A percentile compares a stretch with the other conserved stretches of the same genome.
These are phyloP conservation scores for Sipha flava DNA, from an alignment of 1,140 invertebrate genomes.

Conservation along the genomic window DNA sequence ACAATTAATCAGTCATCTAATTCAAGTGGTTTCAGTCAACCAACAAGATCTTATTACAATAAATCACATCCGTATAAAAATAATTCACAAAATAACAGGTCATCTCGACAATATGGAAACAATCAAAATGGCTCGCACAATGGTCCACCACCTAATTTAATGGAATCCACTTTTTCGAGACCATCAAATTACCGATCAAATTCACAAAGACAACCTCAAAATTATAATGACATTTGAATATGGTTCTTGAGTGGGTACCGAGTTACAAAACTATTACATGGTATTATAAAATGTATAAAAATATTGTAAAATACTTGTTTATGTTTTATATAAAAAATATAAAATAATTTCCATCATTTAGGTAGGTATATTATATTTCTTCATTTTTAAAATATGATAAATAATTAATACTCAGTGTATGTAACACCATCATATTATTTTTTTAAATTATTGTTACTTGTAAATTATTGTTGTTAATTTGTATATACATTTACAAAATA, in stretches of 20 bases:
- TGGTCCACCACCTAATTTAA: constrained; percentile 22
- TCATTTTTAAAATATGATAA: not conserved
- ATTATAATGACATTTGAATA: constrained; percentile 20
- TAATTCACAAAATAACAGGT: not conserved
- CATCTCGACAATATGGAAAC: constrained; percentile 8
- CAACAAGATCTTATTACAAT: not conserved
- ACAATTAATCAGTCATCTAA: not conserved
- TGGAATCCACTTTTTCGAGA: constrained; percentile 8
- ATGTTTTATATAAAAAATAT: not conserved
- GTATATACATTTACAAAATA: not conserved
- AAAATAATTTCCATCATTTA: not conserved
- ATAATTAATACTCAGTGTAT: not conserved
- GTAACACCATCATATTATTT: not conserved
- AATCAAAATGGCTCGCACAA: constrained; percentile 18
- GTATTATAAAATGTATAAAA: not conserved
- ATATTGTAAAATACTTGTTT: constrained; percentile 9
- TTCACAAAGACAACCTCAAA: constrained; percentile 19
- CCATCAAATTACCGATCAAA: constrained; percentile 19
- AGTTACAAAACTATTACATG: not conserved
- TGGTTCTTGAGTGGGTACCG: not conserved
- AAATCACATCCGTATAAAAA: constrained; percentile 27
- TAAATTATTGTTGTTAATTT: not conserved
- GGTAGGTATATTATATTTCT: not conserved
- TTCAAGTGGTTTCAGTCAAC: not conserved
- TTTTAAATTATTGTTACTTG: not conserved